phyloP scores from a whole-genome alignment of 1,140 invertebrate genomes.

The Cardiocondyla obscurior region DNA sequence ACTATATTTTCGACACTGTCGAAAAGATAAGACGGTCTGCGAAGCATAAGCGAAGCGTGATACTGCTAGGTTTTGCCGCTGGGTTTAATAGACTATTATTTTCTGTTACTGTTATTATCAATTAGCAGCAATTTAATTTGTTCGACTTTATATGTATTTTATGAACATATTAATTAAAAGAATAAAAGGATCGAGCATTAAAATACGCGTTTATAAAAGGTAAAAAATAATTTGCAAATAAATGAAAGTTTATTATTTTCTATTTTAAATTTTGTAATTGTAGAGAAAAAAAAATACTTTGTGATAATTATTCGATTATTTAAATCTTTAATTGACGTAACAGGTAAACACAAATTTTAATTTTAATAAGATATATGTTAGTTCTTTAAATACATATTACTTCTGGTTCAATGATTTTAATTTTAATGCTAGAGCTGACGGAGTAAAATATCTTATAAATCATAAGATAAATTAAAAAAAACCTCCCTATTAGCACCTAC shows the following conservation, averaged over 20 bases:
- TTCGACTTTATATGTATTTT: neutral
- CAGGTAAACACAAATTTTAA: neutral
- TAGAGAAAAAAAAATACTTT: neutral
- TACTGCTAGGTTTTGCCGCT: too few relatives aligned
- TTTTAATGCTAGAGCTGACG: neutral
- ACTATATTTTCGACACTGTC: constrained; percentile 34
- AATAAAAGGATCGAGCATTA: neutral
- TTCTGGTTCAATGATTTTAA: too few relatives aligned
- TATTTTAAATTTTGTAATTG: neutral
- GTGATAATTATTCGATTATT: neutral
- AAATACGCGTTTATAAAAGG: neutral
- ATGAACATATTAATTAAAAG: neutral
- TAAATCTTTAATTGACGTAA: neutral
- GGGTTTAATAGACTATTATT: neutral
- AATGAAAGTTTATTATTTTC: neutral
- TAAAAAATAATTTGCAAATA: neutral
- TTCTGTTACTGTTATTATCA: neutral
- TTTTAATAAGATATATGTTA: neutral
- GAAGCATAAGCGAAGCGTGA: neutral
- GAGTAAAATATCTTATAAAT: constrained; percentile 27
- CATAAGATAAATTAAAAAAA: constrained; percentile 32
- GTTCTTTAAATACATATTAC: too few relatives aligned
- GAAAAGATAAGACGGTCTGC: constrained; percentile 9
- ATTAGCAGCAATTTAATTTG: neutral
- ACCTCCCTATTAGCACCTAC: constrained; percentile 39